Evolutionary conservation across 1,140 invertebrate genomes (phyloP), one percentile per base, ranked within the genome.

Genomic region (Zophobas atratus): DNA sequence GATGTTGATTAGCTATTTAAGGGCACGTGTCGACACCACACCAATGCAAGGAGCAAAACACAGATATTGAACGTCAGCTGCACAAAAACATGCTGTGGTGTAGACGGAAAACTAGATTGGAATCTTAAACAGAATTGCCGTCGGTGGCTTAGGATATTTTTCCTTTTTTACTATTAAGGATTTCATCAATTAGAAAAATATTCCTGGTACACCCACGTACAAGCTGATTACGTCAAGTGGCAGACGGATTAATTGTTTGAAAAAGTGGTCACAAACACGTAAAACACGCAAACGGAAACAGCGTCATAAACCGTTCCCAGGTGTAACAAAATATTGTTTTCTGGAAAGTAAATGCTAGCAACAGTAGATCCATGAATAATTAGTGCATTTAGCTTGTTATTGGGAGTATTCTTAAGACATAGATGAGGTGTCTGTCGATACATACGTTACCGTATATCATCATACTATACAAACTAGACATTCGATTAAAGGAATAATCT

Each of bases 1-100:
- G 51, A 55, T 43, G 71, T 73, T 73, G 71, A 73, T 73, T 73
- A 73, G 49, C 71, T 73, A 55, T 73, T 73, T 73, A 73, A 73
- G 49, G 35, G 51, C 71, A 73, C 71, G 71, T 73, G 71, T 67
- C 60, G 60, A 67, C 60, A 67, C 60, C 38, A 67, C 60, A 63
- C 39, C 38, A 51, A n/a, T 51, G n/a, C 49, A 51, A 20, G n/a
- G 49, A 32, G 39, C 38, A 67, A 67, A 32, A 6, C 39, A 43
- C 32, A 32, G 39, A 67, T 67, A 67, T 67, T 67, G 60, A 67
- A 67, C 60, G 43, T 46, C 39, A 41, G 60, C 60, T 46, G 20
- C 41, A 43, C 39, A 46, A 32, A 8, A 67, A 67, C 53, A 2
- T 20, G 20, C 20, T 20, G 20, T 20, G 20, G 20, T 20, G 20